phyloP scores from a whole-genome alignment of 1,140 invertebrate genomes.

The Dreissena rostriformis region DNA sequence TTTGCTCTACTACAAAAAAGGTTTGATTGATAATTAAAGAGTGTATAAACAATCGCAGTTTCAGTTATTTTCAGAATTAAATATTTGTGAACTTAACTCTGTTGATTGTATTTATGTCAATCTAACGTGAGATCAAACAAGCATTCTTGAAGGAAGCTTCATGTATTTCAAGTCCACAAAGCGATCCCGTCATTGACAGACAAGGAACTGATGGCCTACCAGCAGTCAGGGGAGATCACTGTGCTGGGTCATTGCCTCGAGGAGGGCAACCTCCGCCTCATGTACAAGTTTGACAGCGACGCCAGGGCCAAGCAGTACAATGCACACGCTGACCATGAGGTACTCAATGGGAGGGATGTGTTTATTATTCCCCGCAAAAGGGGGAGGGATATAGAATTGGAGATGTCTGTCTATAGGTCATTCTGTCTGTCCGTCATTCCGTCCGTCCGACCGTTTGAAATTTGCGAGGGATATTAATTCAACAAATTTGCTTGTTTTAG shows the following conservation, averaged over 20 bases:
- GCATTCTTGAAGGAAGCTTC: conserved; percentile 69
- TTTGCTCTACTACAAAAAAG: too few species aligned
- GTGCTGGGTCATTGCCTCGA: conserved; percentile 85
- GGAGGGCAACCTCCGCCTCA: conserved; percentile 91
- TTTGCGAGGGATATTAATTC: too few species aligned
- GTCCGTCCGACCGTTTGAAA: too few species aligned
- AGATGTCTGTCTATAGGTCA: too few species aligned
- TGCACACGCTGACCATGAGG: conserved; percentile 93
- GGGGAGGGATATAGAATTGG: too few species aligned
- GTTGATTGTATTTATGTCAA: background rate
- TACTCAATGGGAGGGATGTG: conserved; percentile 60
- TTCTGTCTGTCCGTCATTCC: too few species aligned
- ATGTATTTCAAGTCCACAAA: conserved; percentile 93
- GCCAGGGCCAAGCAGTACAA: conserved; percentile 88
- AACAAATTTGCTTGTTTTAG: too few species aligned
- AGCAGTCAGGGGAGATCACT: conserved; percentile 87
- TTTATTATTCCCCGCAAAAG: too few species aligned
- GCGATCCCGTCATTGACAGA: conserved; percentile 92
- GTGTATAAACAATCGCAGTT: too few species aligned
- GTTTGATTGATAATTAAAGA: too few species aligned
- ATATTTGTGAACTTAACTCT: background rate
- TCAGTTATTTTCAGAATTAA: background rate
- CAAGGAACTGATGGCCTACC: conserved; percentile 89
- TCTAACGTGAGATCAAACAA: conserved; percentile 79
- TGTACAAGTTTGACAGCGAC: conserved; percentile 88